Percentiles rank a stretch among this genome's conserved stretches.
Conservation (phyloP, 2,113 vertebrate species). For the Falcunculus frontatus region DNA sequence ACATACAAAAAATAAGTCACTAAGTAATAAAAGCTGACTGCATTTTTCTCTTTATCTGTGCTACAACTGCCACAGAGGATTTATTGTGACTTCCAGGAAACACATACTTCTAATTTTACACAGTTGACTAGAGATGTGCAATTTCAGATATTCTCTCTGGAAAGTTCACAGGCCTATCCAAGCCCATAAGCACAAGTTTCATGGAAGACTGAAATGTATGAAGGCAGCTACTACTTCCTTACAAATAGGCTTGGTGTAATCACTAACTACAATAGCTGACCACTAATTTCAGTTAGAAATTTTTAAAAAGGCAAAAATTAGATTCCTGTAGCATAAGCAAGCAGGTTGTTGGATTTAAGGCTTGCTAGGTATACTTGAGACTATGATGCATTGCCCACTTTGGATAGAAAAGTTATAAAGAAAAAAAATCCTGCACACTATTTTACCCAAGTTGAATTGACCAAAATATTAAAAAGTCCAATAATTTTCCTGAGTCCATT, state of each 20-base stretch:
- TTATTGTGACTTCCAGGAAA: background rate
- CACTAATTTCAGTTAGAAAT: background rate
- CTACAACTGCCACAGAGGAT: background rate
- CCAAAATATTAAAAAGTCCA: background rate
- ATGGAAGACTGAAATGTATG: background rate
- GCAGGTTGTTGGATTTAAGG: background rate
- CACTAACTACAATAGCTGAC: background rate
- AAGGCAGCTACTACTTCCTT: background rate
- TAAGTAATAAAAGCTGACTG: background rate
- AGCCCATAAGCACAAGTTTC: background rate
- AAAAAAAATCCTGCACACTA: background rate
- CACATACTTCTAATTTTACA: background rate
- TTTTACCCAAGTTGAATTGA: background rate
- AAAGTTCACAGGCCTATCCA: background rate
- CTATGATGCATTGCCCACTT: background rate
- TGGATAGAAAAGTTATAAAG: background rate
- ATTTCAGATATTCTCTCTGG: background rate
- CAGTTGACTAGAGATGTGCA: background rate
- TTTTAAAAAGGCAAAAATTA: background rate
- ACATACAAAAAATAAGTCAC: background rate
- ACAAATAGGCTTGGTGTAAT: background rate
- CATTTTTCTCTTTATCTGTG: background rate
- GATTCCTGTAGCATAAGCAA: background rate
- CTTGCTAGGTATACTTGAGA: background rate
- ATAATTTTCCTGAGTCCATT: background rate